phyloP scores from a whole-genome alignment of 2,113 vertebrate genomes.

The Corynorhinus townsendii region DNA sequence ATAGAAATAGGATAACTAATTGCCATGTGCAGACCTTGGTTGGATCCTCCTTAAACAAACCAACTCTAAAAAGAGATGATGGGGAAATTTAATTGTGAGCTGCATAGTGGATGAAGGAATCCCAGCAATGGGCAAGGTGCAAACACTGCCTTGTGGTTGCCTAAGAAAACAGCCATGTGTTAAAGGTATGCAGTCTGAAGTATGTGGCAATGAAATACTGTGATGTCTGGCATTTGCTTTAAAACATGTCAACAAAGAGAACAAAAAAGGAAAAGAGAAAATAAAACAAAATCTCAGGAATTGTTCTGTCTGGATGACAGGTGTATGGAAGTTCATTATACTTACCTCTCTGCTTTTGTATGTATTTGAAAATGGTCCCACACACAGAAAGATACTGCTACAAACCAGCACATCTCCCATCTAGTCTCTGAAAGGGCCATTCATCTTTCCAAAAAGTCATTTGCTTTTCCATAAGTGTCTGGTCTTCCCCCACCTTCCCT shows the following conservation, averaged over 20 bases:
- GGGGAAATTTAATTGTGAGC: neutral
- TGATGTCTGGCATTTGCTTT: neutral
- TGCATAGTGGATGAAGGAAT: neutral
- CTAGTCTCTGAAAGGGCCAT: neutral
- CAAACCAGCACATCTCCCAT: neutral
- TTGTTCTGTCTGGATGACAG: neutral
- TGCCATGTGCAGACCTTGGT: rapidly evolving
- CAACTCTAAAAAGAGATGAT: neutral
- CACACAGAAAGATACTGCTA: neutral
- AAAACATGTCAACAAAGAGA: neutral
- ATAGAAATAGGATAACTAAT: neutral
- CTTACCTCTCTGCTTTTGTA: neutral
- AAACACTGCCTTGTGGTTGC: neutral
- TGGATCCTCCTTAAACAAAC: neutral
- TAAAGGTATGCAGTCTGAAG: neutral
- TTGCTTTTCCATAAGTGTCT: neutral
- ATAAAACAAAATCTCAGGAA: neutral
- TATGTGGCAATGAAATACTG: neutral
- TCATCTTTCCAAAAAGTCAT: neutral
- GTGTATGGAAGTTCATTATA: neutral
- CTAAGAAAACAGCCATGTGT: neutral
- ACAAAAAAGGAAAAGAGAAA: neutral
- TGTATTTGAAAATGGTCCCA: neutral
- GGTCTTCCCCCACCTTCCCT: neutral
- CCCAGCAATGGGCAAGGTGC: neutral